A percentile compares a stretch with the other conserved stretches of the same genome.
These are phyloP conservation scores for Channa argus DNA, from an alignment of 2,113 vertebrate species.

Conservation along the genomic window DNA sequence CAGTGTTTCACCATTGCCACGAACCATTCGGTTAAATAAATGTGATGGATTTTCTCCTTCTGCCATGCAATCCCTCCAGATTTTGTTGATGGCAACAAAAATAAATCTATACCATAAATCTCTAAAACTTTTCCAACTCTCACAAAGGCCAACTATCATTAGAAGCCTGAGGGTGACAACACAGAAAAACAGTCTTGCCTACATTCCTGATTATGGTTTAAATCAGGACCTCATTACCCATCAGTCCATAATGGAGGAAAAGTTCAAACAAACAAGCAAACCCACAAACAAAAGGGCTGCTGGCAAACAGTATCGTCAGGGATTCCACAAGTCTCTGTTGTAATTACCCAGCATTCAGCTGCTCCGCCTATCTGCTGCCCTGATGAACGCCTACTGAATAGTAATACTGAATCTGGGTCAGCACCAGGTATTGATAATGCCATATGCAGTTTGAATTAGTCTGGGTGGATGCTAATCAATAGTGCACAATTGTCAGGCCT, in stretches of 20 bases:
- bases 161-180: neutral
- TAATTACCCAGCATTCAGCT: conserved; percentile 72
- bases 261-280: conserved; percentile 65
- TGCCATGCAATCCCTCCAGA: neutral
- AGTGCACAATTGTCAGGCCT: conserved; percentile 60
- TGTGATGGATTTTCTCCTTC: too few species aligned
- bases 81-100: neutral
- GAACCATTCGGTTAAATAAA: neutral
- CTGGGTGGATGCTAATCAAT: conserved; percentile 71
- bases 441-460: conserved; percentile 73
- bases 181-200: neutral
- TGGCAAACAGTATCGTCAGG: conserved; percentile 48
- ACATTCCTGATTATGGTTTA: conserved; percentile 26
- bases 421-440: conserved; percentile 68
- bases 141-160: neutral
- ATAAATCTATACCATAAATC: neutral
- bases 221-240: conserved; percentile 48
- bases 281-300: conserved; percentile 60
- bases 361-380: conserved; percentile 27
- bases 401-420: conserved; percentile 48
- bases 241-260: conserved; percentile 41
- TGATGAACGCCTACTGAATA: conserved; percentile 44
- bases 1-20: neutral
- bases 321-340: conserved; percentile 57
- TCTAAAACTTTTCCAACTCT: neutral